Evolutionary conservation across 2,797 vertebrate species (phyloP).

Genomic region (Sebastiscus albofasciatus): DNA sequence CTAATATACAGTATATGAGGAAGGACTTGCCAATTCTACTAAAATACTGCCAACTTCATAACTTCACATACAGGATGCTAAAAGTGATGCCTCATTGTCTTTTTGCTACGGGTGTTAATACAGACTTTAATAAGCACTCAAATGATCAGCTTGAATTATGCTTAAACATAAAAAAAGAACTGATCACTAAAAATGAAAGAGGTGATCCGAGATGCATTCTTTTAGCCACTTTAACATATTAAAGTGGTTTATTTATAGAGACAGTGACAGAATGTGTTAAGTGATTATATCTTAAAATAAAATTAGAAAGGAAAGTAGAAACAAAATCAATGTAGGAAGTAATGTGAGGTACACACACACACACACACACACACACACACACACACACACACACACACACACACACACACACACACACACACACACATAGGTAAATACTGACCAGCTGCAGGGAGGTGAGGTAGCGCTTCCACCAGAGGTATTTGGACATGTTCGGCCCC

Average conservation of each 20-base stretch:
- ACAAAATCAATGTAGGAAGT: neutral
- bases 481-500: constrained; percentile 62
- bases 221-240: neutral
- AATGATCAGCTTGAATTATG: neutral
- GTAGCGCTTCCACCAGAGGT: constrained; percentile 82
- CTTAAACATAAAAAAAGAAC: neutral
- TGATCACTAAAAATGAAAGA: neutral
- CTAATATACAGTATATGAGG: too few species aligned
- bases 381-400: too few species aligned
- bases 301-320: neutral
- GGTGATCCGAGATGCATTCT: neutral
- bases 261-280: neutral
- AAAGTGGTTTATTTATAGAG: neutral
- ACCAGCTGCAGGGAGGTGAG: constrained; percentile 83
- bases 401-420: neutral
- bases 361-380: neutral
- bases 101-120: neutral
- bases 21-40: neutral
- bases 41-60: neutral
- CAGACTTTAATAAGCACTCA: neutral
- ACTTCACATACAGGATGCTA: neutral
- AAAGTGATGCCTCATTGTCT: neutral
- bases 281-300: neutral
- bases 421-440: constrained; percentile 31
- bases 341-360: neutral